Percentiles rank a stretch among this genome's conserved stretches.
These are phyloP conservation scores for Gymnosoma rotundatum DNA, from an alignment of 2,888 invertebrate species.

Conservation along the genomic window DNA sequence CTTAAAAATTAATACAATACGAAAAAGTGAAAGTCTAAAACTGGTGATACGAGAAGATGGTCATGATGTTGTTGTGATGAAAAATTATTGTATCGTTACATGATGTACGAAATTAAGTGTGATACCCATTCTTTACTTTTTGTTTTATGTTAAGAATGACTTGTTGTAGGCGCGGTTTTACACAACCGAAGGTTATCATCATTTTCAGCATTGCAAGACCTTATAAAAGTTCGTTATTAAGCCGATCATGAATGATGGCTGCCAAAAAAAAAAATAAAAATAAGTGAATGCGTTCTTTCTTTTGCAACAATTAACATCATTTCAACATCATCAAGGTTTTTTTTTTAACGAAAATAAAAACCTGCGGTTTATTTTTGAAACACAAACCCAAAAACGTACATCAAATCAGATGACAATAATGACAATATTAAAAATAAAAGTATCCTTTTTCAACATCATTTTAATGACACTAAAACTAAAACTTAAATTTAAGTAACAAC, in stretches of 20 bases:
- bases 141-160: constrained; percentile 24
- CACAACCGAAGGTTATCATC: constrained; percentile 58
- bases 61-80: not conserved
- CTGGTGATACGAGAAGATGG: constrained; percentile 13
- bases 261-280: constrained; percentile 29
- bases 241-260: constrained; percentile 52
- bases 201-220: constrained; percentile 14
- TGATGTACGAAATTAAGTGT: constrained; percentile 33
- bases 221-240: constrained; percentile 60
- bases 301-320: constrained; percentile 18
- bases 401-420: constrained; percentile 67
- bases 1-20: constrained; percentile 16
- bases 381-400: constrained; percentile 6
- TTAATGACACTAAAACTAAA: constrained; percentile 40
- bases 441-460: constrained; percentile 64
- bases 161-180: constrained; percentile 67
- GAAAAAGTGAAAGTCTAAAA: constrained; percentile 63
- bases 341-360: constrained; percentile 45
- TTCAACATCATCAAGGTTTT: constrained; percentile 62
- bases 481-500: constrained; percentile 41
- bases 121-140: constrained; percentile 18
- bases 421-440: too few species aligned
- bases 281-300: constrained; percentile 54
- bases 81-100: constrained; percentile 19
- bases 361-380: constrained; percentile 52